phyloP scores from a whole-genome alignment of 2,888 invertebrate species.

The Tachina lurida region DNA sequence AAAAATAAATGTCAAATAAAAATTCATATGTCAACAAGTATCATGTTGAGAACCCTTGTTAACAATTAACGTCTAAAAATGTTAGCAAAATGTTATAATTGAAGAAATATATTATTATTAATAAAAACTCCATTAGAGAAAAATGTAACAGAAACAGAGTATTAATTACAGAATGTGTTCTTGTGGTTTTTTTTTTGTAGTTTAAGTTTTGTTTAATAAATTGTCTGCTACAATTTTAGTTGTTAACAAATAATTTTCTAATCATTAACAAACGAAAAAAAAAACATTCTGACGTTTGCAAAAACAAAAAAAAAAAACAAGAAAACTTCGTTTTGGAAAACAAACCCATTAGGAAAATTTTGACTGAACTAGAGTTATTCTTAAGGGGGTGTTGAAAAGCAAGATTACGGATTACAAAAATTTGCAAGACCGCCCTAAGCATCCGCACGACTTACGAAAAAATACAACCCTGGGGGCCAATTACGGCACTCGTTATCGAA shows the following conservation, averaged over 20 bases:
- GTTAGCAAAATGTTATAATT: slow-evolving; percentile 41
- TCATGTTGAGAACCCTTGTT: slow-evolving; percentile 61
- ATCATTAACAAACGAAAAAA: slow-evolving; percentile 59
- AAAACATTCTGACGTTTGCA: slow-evolving; percentile 26
- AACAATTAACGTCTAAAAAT: slow-evolving; percentile 52
- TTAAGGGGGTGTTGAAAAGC: not conserved
- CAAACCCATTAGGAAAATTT: slow-evolving; percentile 51
- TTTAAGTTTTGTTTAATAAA: slow-evolving; percentile 27
- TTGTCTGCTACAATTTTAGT: slow-evolving; percentile 45
- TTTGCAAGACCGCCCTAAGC: too few relatives aligned
- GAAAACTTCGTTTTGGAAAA: not conserved
- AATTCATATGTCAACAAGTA: slow-evolving; percentile 62
- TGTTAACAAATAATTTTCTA: slow-evolving; percentile 72
- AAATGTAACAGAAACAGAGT: slow-evolving; percentile 59
- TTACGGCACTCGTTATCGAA: too few relatives aligned
- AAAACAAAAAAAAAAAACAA: not conserved
- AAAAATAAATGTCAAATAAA: slow-evolving; percentile 5
- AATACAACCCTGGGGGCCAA: too few relatives aligned
- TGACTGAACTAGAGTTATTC: not conserved
- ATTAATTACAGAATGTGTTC: slow-evolving; percentile 67
- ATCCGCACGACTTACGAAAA: too few relatives aligned
- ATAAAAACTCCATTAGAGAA: slow-evolving; percentile 61
- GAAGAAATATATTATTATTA: not conserved
- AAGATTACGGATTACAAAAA: too few relatives aligned
- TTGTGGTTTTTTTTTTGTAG: slow-evolving; percentile 11